phyloP scores from a whole-genome alignment of 2,113 vertebrate species.

The Origma solitaria region DNA sequence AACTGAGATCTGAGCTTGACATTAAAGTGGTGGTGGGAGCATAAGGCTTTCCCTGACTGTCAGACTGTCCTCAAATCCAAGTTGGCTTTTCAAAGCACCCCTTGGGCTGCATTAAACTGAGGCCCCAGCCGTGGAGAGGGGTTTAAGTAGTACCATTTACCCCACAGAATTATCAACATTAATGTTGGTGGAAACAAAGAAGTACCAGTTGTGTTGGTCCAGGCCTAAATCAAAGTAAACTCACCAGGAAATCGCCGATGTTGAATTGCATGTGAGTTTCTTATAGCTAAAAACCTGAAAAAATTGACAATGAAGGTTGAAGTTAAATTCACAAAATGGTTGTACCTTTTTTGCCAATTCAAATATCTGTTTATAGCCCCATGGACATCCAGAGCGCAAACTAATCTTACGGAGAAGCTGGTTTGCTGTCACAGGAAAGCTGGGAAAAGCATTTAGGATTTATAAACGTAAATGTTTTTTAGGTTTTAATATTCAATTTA shows the following conservation, averaged over 20 bases:
- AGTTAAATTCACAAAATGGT: no score
- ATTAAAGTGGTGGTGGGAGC: neutral
- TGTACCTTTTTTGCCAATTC: neutral
- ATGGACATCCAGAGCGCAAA: neutral
- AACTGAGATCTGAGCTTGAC: neutral
- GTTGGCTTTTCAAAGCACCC: neutral
- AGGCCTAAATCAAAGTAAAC: neutral
- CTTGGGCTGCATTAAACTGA: neutral
- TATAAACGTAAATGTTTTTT: neutral
- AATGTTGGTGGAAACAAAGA: neutral
- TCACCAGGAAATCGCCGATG: neutral
- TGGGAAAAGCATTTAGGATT: neutral
- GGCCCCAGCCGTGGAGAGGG: neutral
- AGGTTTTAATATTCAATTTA: neutral
- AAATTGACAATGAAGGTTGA: neutral
- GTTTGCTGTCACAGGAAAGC: neutral
- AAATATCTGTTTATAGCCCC: fast-evolving
- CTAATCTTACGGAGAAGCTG: neutral
- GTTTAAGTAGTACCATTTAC: neutral
- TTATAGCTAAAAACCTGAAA: neutral
- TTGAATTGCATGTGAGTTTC: neutral
- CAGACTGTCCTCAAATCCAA: neutral
- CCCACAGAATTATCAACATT: neutral
- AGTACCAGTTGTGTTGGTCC: neutral
- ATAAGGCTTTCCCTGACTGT: neutral